phyloP scores from a whole-genome alignment of 1,140 invertebrate genomes.

The Panagrolaimus sp. region DNA sequence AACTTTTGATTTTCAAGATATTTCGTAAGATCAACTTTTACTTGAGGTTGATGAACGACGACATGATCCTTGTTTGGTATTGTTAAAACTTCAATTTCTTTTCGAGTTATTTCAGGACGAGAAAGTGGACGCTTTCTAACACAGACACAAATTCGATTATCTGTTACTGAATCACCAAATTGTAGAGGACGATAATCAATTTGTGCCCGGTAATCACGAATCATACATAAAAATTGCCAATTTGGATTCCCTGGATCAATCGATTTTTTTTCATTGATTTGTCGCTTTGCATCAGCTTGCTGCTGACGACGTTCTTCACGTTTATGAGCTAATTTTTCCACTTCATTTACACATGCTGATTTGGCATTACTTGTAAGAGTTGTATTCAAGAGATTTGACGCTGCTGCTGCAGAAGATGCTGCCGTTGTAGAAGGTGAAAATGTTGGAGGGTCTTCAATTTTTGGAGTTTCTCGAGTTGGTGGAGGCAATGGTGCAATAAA shows the following conservation, averaged over 20 bases:
- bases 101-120: constrained; percentile 68
- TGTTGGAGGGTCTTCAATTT: neutral
- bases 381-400: neutral
- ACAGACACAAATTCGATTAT: constrained; percentile 96
- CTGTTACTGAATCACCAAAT: constrained; percentile 78
- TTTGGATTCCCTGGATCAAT: constrained; percentile 76
- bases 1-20: constrained; percentile 97
- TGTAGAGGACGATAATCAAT: constrained; percentile 83
- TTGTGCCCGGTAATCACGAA: constrained; percentile 79
- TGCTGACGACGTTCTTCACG: constrained; percentile 74
- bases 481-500: neutral
- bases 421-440: neutral
- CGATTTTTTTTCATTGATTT: constrained; percentile 76
- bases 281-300: constrained; percentile 83
- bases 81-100: constrained; percentile 72
- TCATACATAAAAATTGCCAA: constrained; percentile 96
- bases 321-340: constrained; percentile 88
- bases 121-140: constrained; percentile 91
- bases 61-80: constrained; percentile 89
- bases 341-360: constrained; percentile 83
- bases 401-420: neutral
- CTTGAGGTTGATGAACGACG: constrained; percentile 77
- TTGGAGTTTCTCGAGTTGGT: neutral
- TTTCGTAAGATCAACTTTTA: constrained; percentile 95
- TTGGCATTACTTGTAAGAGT: constrained; percentile 60